phyloP scores from a whole-genome alignment of 2,113 vertebrate species.

The Atlantisia rogersi region DNA sequence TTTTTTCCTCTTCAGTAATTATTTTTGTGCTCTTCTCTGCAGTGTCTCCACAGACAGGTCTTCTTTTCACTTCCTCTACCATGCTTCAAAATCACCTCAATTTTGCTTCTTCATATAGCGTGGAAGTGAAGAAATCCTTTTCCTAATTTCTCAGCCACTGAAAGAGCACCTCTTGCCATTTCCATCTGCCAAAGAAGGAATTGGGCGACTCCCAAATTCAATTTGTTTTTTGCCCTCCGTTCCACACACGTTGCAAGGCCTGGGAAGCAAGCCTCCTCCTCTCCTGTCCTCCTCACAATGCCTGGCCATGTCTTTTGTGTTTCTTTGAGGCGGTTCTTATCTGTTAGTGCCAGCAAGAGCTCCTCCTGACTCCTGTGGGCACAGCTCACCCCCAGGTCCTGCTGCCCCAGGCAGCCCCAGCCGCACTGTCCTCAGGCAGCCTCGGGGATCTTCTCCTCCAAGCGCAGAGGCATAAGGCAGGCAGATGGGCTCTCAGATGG shows the following conservation, averaged over 20 bases:
- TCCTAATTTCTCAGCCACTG: neutral
- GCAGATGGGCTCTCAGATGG: slow-evolving; percentile 47
- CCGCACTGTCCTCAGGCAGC: neutral
- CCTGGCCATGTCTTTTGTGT: neutral
- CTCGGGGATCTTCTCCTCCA: neutral
- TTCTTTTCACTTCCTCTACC: neutral
- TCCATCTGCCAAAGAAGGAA: neutral
- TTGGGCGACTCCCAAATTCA: neutral
- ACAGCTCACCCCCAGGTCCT: neutral
- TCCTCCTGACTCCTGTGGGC: fast-evolving
- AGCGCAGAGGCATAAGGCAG: neutral
- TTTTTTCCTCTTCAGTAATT: neutral
- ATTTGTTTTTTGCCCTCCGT: neutral
- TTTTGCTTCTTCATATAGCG: neutral
- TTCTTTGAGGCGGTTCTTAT: neutral
- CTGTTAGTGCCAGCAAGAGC: neutral
- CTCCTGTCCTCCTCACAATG: neutral
- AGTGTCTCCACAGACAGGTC: neutral
- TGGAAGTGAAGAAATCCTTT: neutral
- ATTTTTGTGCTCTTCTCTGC: neutral
- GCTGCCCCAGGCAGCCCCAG: neutral
- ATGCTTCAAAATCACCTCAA: neutral
- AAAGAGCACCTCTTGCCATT: neutral
- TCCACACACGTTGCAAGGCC: neutral
- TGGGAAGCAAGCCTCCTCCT: neutral